These are phyloP conservation scores for Megalopta genalis DNA, from an alignment of 1,140 invertebrate genomes.

Conservation along the genomic window DNA sequence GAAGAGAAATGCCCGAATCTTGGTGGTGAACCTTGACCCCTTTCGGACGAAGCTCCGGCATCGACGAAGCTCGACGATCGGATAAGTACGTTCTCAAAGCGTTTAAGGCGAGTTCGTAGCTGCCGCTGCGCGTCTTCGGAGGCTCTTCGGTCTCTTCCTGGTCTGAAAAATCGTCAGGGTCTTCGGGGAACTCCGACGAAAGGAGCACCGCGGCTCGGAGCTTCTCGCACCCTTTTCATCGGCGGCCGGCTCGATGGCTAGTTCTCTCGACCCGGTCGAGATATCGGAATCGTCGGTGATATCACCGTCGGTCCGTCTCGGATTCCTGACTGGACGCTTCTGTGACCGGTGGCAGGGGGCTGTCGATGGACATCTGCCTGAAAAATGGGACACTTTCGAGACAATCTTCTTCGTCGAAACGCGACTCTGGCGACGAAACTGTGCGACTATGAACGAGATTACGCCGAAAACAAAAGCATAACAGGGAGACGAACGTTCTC, in stretches of 20 bases:
- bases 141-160: neutral
- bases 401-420: no score
- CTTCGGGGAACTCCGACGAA: neutral
- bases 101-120: neutral
- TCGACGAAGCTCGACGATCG: neutral
- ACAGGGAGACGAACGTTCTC: no score
- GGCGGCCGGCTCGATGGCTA: neutral
- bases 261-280: neutral
- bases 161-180: neutral
- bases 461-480: no score
- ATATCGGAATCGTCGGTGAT: slow-evolving; percentile 6
- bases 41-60: neutral
- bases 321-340: slow-evolving; percentile 67
- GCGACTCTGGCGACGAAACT: no score
- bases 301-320: slow-evolving; percentile 69
- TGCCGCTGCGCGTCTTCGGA: no score
- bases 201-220: neutral
- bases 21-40: no score
- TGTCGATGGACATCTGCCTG: slow-evolving; percentile 72
- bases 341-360: slow-evolving; percentile 66
- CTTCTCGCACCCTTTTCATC: slow-evolving; percentile 1
- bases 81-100: neutral
- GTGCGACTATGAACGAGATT: no score
- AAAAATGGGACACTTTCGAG: no score
- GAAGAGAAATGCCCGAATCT: no score